Evolutionary conservation across 2,888 invertebrate species (phyloP).

Genomic region (Epinotia ramella): DNA sequence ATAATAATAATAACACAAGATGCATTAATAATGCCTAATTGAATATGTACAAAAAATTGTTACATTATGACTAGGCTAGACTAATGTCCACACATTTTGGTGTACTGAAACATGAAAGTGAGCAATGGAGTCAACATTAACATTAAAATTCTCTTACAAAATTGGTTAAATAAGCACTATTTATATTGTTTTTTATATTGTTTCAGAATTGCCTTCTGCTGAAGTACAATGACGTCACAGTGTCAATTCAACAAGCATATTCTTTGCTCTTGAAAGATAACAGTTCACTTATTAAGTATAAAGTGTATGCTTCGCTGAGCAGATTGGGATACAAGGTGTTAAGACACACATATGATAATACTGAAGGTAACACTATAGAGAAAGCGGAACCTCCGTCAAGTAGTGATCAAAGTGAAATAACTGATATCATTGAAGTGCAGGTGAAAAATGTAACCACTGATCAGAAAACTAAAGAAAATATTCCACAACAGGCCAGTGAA

Average conservation of each 20-base stretch:
- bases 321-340: constrained; percentile 85
- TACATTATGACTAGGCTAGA: too few species aligned
- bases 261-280: constrained; percentile 74
- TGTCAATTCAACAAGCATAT: constrained; percentile 89
- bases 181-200: not conserved
- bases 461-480: not conserved
- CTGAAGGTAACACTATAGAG: constrained; percentile 12
- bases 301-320: constrained; percentile 85
- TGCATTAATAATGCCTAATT: too few species aligned
- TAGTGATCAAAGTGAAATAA: not conserved
- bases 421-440: not conserved
- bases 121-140: too few species aligned
- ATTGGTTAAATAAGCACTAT: too few species aligned
- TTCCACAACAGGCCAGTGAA: not conserved
- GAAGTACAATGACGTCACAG: constrained; percentile 81
- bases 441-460: not conserved
- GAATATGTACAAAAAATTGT: too few species aligned
- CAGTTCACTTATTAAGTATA: constrained; percentile 80
- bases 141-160: not conserved
- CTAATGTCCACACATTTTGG: too few species aligned
- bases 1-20: too few species aligned
- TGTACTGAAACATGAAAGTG: too few species aligned
- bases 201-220: constrained; percentile 87
- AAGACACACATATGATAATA: constrained; percentile 63
- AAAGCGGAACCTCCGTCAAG: not conserved